Evolutionary conservation across 2,797 vertebrate genomes (phyloP), one percentile per base, ranked within the genome.

Genomic region (Parotocinclus haroldoi): DNA sequence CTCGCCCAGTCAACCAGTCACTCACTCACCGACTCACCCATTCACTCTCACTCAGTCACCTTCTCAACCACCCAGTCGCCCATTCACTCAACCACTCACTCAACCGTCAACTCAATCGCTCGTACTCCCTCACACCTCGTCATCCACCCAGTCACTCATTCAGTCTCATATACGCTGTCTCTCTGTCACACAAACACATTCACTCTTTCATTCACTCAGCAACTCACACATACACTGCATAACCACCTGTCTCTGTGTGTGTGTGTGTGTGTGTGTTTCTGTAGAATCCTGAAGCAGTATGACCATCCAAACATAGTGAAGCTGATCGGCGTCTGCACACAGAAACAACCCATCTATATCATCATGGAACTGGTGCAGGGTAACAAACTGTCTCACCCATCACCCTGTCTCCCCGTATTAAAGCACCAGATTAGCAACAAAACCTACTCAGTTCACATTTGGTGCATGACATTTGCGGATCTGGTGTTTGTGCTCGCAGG

Each of bases 331-430:
- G 93, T 99, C 70, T 99, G 96, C 79, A 98, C 95, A 0, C 96
- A 98, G 90, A 94, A 94, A 19, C 95, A 98, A 77, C 96, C 96
- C 18, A 94, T 99, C 72, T 98, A 98, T 80, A 99, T 99, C 0
- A 89, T 99, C 80, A 99, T 99, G 96, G 96, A 99, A 83, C 87
- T 99, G 0, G 86, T 98, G 61, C 88, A 93, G 83, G 96, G 96
- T 96, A 76, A 86, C 10, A 6, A 53, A 3, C 3, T 38, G 56
- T 10, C 10, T 7, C 10, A 9, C 4, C n/a, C n/a, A n/a, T n/a
- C n/a, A n/a, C n/a, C n/a, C 3, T 38, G 56, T 10, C 10, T 7
- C 10, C 6, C 4, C 3, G 8, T n/a, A 3, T n/a, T 50, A 54
- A 18, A 18, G 11, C n/a, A n/a, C n/a, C n/a, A n/a, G n/a, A n/a